Conservation (phyloP, 2,888 invertebrate genomes). For the Fragum whitleyi region DNA sequence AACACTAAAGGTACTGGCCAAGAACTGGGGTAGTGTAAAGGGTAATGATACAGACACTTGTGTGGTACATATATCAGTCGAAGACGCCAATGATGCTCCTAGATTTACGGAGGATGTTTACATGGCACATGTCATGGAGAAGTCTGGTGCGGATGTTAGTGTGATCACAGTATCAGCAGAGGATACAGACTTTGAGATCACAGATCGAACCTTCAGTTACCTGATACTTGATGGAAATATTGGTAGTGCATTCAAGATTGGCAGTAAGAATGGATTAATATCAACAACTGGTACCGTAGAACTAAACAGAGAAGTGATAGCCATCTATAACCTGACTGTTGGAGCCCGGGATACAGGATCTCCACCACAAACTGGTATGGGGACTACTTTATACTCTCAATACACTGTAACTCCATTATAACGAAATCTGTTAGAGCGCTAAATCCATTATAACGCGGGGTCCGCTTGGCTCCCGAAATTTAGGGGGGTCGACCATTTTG, state of each 20-base stretch:
- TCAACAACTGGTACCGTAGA: slow-evolving; percentile 70
- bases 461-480: no score
- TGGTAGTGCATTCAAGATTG: slow-evolving; percentile 72
- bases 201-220: slow-evolving; percentile 78
- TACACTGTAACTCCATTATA: no score
- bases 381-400: no score
- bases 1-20: slow-evolving; percentile 94
- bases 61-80: slow-evolving; percentile 95
- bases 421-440: no score
- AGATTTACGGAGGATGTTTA: slow-evolving; percentile 93
- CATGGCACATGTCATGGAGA: slow-evolving; percentile 92
- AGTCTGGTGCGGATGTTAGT: slow-evolving; percentile 93
- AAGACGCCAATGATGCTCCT: slow-evolving; percentile 98
- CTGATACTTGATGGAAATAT: slow-evolving; percentile 75
- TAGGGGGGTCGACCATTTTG: no score
- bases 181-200: slow-evolving; percentile 76
- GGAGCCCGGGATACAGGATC: slow-evolving; percentile 79
- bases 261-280: slow-evolving; percentile 72
- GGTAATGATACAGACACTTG: slow-evolving; percentile 98
- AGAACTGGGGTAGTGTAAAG: slow-evolving; percentile 96
- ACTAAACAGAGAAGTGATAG: slow-evolving; percentile 78
- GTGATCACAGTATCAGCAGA: slow-evolving; percentile 94
- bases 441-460: no score
- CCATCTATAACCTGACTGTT: slow-evolving; percentile 76
- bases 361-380: slow-evolving; percentile 79